phyloP scores from a whole-genome alignment of 2,888 invertebrate genomes.

The Cabera pusaria region DNA sequence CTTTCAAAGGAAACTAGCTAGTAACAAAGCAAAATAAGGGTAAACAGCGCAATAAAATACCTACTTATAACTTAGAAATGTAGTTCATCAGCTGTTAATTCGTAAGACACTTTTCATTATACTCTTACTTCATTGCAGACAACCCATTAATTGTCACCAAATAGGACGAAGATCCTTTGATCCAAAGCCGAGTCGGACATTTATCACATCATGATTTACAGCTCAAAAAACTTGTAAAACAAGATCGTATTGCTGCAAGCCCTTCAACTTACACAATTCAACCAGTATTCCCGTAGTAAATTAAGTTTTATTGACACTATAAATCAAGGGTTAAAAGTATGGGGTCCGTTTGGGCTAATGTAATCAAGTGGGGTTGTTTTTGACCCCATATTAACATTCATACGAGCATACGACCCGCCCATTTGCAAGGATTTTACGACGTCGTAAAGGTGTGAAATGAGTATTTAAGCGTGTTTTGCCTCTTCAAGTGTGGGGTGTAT shows the following conservation, averaged over 20 bases:
- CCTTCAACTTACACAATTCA: slow-evolving; percentile 26
- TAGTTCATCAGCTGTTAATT: no score
- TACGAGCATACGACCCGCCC: slow-evolving; percentile 29
- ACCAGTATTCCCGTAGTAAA: slow-evolving; percentile 50
- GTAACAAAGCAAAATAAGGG: no score
- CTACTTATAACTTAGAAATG: no score
- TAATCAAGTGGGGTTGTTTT: slow-evolving; percentile 35
- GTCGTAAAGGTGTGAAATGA: slow-evolving; percentile 54
- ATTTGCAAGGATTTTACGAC: slow-evolving; percentile 37
- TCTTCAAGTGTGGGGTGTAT: slow-evolving; percentile 9
- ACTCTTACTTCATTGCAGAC: no score
- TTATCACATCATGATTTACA: slow-evolving; percentile 14
- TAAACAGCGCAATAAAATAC: no score
- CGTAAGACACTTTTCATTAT: no score
- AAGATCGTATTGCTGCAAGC: slow-evolving; percentile 1
- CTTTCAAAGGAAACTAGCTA: no score
- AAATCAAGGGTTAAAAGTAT: slow-evolving; percentile 42
- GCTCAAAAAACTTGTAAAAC: slow-evolving; percentile 10
- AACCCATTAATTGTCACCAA: no score
- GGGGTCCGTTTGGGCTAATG: slow-evolving; percentile 39
- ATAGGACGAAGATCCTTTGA: no score
- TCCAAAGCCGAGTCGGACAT: slow-evolving; percentile 2
- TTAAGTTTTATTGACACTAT: slow-evolving; percentile 48
- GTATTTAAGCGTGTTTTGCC: slow-evolving; percentile 32
- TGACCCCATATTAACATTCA: slow-evolving; percentile 47